A percentile compares a stretch with the other conserved stretches of the same genome.
These are phyloP conservation scores for Melanogrammus aeglefinus DNA, from an alignment of 2,797 vertebrate genomes.

Conservation along the genomic window DNA sequence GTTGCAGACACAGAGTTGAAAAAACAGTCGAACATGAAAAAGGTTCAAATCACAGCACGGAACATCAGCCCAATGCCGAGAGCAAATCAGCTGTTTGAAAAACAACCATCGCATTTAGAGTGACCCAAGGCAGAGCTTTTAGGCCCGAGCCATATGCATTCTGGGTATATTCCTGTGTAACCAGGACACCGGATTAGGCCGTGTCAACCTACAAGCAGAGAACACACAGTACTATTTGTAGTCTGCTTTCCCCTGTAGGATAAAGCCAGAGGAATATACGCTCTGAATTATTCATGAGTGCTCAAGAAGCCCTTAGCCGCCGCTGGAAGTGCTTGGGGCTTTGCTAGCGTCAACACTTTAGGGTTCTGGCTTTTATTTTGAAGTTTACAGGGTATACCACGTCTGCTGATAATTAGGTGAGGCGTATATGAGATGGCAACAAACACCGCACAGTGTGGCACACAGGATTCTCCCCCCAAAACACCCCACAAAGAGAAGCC, in stretches of 20 bases:
- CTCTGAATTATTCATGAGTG: background rate
- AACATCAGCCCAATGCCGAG: background rate
- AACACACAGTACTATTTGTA: background rate
- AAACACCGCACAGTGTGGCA: background rate
- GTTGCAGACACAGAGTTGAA: constrained; percentile 70
- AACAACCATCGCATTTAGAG: background rate
- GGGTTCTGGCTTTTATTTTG: background rate
- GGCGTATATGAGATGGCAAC: background rate
- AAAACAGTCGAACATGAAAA: constrained; percentile 70
- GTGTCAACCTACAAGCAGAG: background rate
- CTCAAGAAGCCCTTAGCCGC: background rate
- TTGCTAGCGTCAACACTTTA: background rate
- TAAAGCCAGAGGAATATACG: background rate
- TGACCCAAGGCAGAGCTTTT: background rate
- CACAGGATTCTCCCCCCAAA: background rate
- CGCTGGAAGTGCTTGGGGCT: background rate
- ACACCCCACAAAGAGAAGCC: constrained; percentile 5
- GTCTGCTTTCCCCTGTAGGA: background rate
- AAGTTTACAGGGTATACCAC: background rate
- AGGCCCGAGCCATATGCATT: background rate
- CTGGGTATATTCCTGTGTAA: background rate
- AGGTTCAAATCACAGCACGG: constrained; percentile 37
- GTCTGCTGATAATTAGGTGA: background rate
- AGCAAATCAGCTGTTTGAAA: background rate
- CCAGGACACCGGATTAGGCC: background rate